These are phyloP conservation scores for Petromus typicus DNA, from an alignment of 2,113 vertebrate genomes.

Conservation along the genomic window DNA sequence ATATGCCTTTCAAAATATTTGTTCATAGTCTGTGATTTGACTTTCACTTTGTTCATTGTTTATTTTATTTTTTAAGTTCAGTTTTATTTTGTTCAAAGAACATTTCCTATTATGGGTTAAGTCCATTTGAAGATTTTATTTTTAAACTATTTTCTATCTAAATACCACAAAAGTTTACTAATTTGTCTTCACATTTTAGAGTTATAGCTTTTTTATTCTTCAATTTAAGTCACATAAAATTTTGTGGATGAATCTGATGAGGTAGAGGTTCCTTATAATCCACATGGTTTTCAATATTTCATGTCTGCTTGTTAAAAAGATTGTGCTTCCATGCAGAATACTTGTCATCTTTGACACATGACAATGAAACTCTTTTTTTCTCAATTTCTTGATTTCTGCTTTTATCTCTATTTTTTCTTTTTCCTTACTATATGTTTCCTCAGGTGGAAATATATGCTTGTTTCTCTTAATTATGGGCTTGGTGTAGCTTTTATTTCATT, in stretches of 20 bases:
- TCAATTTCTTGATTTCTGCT: neutral
- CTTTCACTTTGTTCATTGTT: neutral
- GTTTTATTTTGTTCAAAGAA: neutral
- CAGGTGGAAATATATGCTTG: neutral
- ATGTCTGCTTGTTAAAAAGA: neutral
- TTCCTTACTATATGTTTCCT: neutral
- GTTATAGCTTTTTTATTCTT: neutral
- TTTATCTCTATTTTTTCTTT: neutral
- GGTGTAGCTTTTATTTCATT: neutral
- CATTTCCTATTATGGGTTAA: neutral
- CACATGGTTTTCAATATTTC: neutral
- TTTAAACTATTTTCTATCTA: neutral
- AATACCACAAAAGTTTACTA: neutral
- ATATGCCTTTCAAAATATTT: constrained; percentile 3
- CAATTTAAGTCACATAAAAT: neutral
- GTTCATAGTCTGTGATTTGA: neutral
- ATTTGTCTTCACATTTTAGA: neutral
- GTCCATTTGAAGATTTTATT: neutral
- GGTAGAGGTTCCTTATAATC: neutral
- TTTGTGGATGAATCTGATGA: neutral
- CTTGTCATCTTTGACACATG: neutral
- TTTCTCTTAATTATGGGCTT: neutral
- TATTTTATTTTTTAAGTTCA: too few relatives aligned
- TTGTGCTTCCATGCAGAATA: neutral
- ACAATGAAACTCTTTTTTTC: neutral